A percentile compares a stretch with the other conserved stretches of the same genome.
phyloP scores from a whole-genome alignment of 2,888 invertebrate species.

The Agrochola circellaris region DNA sequence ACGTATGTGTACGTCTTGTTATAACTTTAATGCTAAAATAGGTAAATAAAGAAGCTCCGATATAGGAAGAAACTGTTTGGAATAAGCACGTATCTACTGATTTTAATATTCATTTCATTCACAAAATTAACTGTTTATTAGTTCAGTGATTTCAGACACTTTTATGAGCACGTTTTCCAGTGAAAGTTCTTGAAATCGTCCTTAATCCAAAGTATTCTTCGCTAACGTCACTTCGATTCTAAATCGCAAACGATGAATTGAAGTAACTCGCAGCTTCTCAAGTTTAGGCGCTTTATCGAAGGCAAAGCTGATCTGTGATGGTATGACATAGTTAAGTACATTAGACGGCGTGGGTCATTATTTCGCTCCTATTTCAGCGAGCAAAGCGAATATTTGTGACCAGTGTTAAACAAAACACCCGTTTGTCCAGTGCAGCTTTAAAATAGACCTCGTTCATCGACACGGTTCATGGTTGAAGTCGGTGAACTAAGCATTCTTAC shows the following conservation, averaged over 20 bases:
- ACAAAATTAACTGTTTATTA: constrained; percentile 18
- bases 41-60: constrained; percentile 68
- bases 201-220: constrained; percentile 67
- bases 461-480: constrained; percentile 42
- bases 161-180: constrained; percentile 33
- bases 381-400: constrained; percentile 72
- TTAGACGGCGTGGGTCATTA: constrained; percentile 82
- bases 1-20: constrained; percentile 61
- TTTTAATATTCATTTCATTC: constrained; percentile 33
- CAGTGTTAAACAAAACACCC: constrained; percentile 67
- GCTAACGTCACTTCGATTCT: constrained; percentile 58
- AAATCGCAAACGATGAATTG: constrained; percentile 45
- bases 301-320: constrained; percentile 90
- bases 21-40: constrained; percentile 60
- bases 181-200: constrained; percentile 49
- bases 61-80: constrained; percentile 59
- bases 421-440: constrained; percentile 76
- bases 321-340: constrained; percentile 87
- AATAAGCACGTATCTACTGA: constrained; percentile 58
- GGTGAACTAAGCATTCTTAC: constrained; percentile 51
- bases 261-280: constrained; percentile 77
- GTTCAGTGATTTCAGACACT: constrained; percentile 37
- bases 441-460: constrained; percentile 66
- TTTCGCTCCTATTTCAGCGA: constrained; percentile 71
- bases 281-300: constrained; percentile 79